A percentile compares a stretch with the other conserved stretches of the same genome.
Evolutionary conservation across 53 echinoderm and acorn worm species (phyloP).

Genomic region (Mesocentrotus franciscanus): DNA sequence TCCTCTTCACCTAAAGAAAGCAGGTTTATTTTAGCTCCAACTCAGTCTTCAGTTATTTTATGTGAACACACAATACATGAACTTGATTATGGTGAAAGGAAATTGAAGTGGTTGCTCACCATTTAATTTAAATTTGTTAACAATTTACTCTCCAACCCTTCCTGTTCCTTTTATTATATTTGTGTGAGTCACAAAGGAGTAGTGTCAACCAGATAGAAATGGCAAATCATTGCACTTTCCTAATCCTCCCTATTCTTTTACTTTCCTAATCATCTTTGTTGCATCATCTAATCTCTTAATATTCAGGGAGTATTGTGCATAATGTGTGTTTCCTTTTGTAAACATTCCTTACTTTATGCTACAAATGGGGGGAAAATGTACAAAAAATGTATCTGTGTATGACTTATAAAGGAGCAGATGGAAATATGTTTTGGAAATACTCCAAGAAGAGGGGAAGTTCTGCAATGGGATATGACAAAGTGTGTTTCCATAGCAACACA

Average conservation of each 20-base stretch:
- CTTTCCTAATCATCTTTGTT: neutral
- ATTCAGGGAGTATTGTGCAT: neutral
- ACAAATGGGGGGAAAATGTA: too few species aligned
- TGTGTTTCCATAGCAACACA: neutral
- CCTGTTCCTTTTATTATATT: neutral
- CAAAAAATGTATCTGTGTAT: neutral
- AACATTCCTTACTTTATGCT: neutral
- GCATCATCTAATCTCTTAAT: neutral
- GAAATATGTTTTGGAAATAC: neutral
- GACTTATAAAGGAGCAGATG: neutral
- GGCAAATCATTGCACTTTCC: neutral
- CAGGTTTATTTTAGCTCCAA: neutral
- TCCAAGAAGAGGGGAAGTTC: neutral
- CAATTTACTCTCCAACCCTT: neutral
- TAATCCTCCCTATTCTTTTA: neutral
- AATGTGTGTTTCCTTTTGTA: neutral
- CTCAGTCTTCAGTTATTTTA: neutral
- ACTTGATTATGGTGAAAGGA: neutral
- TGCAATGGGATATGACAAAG: slow-evolving; percentile 24
- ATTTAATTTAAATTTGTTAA: neutral
- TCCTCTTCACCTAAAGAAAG: neutral
- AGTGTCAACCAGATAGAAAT: neutral
- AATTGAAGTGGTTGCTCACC: neutral
- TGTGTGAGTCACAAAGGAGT: neutral
- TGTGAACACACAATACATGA: neutral